Base-by-base conservation (phyloP, 92 coral and sea anemone species). In the Epizoanthus ramosus region DNA sequence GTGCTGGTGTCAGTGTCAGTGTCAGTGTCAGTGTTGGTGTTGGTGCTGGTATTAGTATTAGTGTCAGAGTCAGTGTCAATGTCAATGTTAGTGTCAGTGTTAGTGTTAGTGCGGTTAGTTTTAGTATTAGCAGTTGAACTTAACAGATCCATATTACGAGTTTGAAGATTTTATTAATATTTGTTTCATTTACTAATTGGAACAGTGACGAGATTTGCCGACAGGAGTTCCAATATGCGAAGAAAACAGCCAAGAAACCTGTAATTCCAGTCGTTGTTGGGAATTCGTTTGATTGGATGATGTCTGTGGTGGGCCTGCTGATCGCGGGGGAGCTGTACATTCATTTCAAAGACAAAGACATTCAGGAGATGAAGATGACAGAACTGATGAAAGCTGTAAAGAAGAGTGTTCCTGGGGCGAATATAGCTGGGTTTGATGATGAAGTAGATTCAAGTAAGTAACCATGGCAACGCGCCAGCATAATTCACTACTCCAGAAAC, bases 251-350 rank as follows among this genome's bases (percentile, higher is more conserved):
- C 17, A 91, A 85, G 68, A 95, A 95, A 63, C 90, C 98, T 6
- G 97, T 95, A 16, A 88, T 95, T 70, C 98, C 98, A 16, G 79
- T 95, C 66, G 95, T 95, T 21, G 92, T 92, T 0, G 95, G 95
- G n/a, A 89, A 90, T 0, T 94, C 97, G 35, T 95, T 94, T 82
- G 92, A 93, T 57, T 95, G 98, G 98, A 90, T 84, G 94, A 89
- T 91, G 98, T 87, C 95, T 14, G 98, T 95, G 24, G 98, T 95
- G 43, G 98, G 98, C 10, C 86, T 95, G 59, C 89, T 95, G 19
- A 88, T 95, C 21, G 98, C 98, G 15, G 98, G 98, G 4, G 98
- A 95, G 54, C 75, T 95, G 81, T 95, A 95, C 84, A 95, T 95
- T 63, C 95, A 95, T 84, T 95, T 95, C 45, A 93, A 89, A 71